Evolutionary conservation across 2,797 vertebrate species (phyloP).

Genomic region (Acanthopagrus latus): DNA sequence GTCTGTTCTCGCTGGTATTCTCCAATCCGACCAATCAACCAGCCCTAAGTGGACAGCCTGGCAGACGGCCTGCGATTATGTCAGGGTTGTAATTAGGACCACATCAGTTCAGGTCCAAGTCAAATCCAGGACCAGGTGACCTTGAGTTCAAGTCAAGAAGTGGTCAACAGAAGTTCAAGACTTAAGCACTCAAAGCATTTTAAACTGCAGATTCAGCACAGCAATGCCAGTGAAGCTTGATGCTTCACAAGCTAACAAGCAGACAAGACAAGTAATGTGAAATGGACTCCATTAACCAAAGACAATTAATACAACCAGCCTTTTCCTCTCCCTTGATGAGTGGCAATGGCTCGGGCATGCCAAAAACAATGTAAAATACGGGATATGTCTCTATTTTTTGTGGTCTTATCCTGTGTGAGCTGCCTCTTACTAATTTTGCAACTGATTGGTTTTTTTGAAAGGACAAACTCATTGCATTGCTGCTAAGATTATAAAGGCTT

Average conservation of each 20-base stretch:
- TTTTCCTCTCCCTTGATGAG: not conserved
- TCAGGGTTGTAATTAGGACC: conserved; percentile 41
- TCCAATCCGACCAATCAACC: conserved; percentile 17
- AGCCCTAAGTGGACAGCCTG: conserved; percentile 40
- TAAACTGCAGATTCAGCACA: not conserved
- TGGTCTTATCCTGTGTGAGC: too few species aligned
- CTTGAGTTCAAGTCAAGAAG: not conserved
- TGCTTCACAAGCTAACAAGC: not conserved
- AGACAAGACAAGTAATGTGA: not conserved
- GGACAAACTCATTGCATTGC: too few species aligned
- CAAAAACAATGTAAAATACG: not conserved
- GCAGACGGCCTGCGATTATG: conserved; percentile 30
- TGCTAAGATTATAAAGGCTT: too few species aligned
- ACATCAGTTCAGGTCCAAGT: conserved; percentile 1
- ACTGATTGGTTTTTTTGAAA: too few species aligned
- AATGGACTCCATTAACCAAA: not conserved
- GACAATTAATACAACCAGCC: not conserved
- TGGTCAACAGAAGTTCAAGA: not conserved
- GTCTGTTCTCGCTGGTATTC: conserved; percentile 55
- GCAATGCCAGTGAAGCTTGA: not conserved
- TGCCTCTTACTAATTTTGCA: too few species aligned
- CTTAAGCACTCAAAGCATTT: not conserved
- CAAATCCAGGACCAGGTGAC: conserved; percentile 16
- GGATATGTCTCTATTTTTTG: too few species aligned
- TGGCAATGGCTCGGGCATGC: not conserved